A percentile compares a stretch with the other conserved stretches of the same genome.
Conservation (phyloP, 2,797 vertebrate genomes). For the Cossypha niveicapilla region DNA sequence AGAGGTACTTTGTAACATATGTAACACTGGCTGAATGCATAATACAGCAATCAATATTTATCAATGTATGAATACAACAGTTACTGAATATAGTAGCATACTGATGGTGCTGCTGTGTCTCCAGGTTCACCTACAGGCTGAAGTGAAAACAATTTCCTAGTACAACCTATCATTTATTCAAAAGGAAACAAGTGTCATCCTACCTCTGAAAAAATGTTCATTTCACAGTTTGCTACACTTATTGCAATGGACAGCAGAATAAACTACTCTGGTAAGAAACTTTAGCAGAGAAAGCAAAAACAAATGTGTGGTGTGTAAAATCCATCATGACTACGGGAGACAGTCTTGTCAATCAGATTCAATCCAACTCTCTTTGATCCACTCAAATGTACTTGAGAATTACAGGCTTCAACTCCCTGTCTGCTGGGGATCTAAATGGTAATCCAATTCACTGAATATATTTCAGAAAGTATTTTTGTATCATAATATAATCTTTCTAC, state of each 20-base stretch:
- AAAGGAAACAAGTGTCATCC: background rate
- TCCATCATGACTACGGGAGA: background rate
- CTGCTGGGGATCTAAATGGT: background rate
- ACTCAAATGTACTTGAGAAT: background rate
- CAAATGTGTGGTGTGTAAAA: background rate
- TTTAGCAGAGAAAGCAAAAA: background rate
- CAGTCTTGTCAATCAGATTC: background rate
- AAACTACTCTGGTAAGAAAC: background rate
- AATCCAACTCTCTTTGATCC: background rate
- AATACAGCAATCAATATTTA: background rate
- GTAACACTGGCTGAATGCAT: background rate
- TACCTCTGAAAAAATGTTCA: background rate
- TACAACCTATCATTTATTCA: background rate
- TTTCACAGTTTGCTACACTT: conserved; percentile 16
- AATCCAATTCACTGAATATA: background rate
- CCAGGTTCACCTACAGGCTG: background rate
- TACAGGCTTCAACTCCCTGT: background rate
- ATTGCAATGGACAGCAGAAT: background rate
- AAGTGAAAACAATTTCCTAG: background rate
- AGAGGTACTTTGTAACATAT: background rate
- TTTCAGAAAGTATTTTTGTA: background rate
- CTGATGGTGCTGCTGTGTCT: background rate
- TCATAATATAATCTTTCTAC: background rate
- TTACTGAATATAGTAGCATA: background rate
- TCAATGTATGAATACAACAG: background rate